These are phyloP conservation scores for Amphimedon queenslandica DNA, from an alignment of 37 sponge, comb jelly and placozoan species.

Conservation along the genomic window DNA sequence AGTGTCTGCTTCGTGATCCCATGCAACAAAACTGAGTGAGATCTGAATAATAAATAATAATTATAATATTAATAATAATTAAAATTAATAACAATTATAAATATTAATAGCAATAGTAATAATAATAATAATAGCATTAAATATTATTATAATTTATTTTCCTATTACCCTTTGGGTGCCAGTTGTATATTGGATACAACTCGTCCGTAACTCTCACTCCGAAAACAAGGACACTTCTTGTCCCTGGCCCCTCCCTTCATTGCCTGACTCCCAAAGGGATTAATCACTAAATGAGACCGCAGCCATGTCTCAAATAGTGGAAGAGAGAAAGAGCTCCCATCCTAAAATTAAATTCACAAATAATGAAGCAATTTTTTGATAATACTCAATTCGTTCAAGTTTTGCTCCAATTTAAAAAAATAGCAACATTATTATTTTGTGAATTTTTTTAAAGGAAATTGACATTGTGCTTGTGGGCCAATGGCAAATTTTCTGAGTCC, in stretches of 20 bases:
- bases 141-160: no score
- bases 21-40: conserved; percentile 20
- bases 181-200: conserved; percentile 21
- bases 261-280: conserved; percentile 43
- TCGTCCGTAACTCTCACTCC: conserved; percentile 34
- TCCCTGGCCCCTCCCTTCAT: conserved; percentile 38
- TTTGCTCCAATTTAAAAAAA: no score
- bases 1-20: conserved; percentile 30
- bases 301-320: conserved; percentile 51
- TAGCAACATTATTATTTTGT: not conserved
- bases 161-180: conserved; percentile 15
- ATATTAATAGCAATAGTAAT: no score
- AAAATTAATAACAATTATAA: no score
- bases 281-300: conserved; percentile 11
- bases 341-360: conserved; percentile 20
- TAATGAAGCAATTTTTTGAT: no score
- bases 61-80: no score
- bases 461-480: conserved; percentile 14
- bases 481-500: not conserved
- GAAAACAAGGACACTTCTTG: conserved; percentile 32
- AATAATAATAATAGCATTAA: no score
- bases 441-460: conserved; percentile 22
- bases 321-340: conserved; percentile 21
- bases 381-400: not conserved
- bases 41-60: conserved; percentile 29